phyloP scores from a whole-genome alignment of 30 jellyfish, hydroid and myxozoan species.

The Cassiopea xamachana region DNA sequence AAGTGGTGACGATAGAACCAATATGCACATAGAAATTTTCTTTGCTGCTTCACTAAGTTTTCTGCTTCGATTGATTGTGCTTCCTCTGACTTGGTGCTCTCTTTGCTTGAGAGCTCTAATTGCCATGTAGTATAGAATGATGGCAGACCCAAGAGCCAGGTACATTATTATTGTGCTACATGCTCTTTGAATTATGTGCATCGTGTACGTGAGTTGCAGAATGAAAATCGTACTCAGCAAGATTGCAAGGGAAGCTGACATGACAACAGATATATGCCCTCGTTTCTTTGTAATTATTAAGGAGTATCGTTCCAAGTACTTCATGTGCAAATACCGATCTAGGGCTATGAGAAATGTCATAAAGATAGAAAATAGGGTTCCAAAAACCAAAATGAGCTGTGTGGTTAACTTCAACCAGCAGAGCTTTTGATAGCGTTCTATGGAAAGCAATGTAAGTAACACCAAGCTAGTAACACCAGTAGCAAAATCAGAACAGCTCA shows the following conservation, averaged over 20 bases:
- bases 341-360: neutral
- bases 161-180: no score
- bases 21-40: neutral
- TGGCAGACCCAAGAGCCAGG: no score
- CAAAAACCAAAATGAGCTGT: neutral
- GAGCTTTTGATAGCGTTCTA: neutral
- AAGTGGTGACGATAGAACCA: neutral
- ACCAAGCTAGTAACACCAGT: neutral
- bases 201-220: neutral
- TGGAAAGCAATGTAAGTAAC: neutral
- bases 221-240: neutral
- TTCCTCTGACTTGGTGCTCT: neutral
- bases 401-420: neutral
- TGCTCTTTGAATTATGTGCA: neutral
- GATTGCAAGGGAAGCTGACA: neutral
- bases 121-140: no score
- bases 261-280: neutral
- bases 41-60: neutral
- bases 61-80: neutral
- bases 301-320: slow-evolving; percentile 2
- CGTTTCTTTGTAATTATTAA: neutral
- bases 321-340: slow-evolving; percentile 2
- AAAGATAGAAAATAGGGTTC: neutral
- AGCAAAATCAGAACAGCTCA: neutral
- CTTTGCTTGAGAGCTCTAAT: neutral